These are phyloP conservation scores for Anagyrus pseudococci DNA, from an alignment of 2,888 invertebrate genomes.

Conservation along the genomic window DNA sequence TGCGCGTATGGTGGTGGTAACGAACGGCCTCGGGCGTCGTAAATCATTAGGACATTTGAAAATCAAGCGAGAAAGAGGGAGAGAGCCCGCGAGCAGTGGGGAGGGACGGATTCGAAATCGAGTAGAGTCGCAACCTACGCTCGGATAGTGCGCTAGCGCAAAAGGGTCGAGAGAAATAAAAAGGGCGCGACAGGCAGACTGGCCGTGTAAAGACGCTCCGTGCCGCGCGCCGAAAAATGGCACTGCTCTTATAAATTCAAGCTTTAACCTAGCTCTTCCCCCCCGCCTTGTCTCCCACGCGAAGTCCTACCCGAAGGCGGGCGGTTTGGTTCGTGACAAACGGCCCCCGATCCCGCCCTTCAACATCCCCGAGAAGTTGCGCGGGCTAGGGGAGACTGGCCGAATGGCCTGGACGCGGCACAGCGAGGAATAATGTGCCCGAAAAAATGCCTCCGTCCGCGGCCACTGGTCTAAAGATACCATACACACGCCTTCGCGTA, in stretches of 20 bases:
- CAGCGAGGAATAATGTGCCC: too few relatives aligned
- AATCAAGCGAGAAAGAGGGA: too few relatives aligned
- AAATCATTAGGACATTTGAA: constrained; percentile 34
- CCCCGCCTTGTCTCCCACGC: constrained; percentile 23
- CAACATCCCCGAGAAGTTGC: constrained; percentile 15
- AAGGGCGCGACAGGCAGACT: constrained; percentile 37
- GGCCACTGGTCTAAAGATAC: too few relatives aligned
- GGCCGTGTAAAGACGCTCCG: constrained; percentile 49
- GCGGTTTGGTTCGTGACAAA: constrained; percentile 52
- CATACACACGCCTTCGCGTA: too few relatives aligned
- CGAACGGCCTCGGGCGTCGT: constrained; percentile 4
- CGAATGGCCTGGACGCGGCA: too few relatives aligned
- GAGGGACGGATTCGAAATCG: background rate
- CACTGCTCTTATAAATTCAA: constrained; percentile 36
- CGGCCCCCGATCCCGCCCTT: constrained; percentile 44
- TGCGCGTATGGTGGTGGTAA: too few relatives aligned
- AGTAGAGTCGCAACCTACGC: background rate
- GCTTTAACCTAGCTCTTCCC: constrained; percentile 11
- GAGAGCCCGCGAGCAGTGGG: too few relatives aligned
- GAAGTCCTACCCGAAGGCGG: constrained; percentile 42
- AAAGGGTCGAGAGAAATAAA: background rate
- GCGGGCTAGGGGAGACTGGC: too few relatives aligned
- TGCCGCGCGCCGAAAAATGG: constrained; percentile 25
- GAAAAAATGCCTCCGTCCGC: too few relatives aligned
- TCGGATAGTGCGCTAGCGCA: background rate